Evolutionary conservation across 2,888 invertebrate genomes (phyloP).

Genomic region (Drosophila birchii): DNA sequence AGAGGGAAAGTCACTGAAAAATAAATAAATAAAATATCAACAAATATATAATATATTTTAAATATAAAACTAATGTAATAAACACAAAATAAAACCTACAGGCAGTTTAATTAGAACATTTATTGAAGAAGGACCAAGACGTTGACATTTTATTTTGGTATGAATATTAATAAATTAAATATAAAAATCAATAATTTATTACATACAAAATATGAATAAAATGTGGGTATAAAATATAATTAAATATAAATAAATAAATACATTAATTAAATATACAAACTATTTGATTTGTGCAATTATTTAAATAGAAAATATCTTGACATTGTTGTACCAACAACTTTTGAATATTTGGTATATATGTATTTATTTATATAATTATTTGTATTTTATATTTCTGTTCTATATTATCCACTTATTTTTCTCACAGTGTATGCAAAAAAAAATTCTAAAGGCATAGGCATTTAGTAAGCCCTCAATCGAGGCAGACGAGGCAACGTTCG

Average conservation of each 20-base stretch:
- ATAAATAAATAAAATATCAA: too few relatives aligned
- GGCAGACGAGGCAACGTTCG: slow-evolving; percentile 37
- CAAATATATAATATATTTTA: neutral
- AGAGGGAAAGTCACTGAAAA: neutral
- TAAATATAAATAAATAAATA: neutral
- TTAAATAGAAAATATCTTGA: too few relatives aligned
- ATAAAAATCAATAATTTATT: neutral
- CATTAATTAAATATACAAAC: too few relatives aligned
- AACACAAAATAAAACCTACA: neutral
- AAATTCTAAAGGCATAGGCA: slow-evolving; percentile 3
- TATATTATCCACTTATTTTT: neutral
- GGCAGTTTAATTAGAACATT: accelerated
- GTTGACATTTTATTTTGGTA: neutral
- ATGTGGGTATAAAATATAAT: neutral
- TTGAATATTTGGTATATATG: neutral
- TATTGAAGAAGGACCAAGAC: neutral
- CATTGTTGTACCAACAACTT: too few relatives aligned
- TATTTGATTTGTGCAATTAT: too few relatives aligned
- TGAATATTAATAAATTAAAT: neutral
- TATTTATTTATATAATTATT: neutral
- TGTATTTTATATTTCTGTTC: neutral
- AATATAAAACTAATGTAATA: neutral
- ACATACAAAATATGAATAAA: neutral
- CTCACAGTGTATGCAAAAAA: neutral
- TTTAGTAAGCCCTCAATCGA: slow-evolving; percentile 32